These are phyloP conservation scores for Megalonaias nervosa DNA, from an alignment of 1,140 invertebrate genomes.

Conservation along the genomic window DNA sequence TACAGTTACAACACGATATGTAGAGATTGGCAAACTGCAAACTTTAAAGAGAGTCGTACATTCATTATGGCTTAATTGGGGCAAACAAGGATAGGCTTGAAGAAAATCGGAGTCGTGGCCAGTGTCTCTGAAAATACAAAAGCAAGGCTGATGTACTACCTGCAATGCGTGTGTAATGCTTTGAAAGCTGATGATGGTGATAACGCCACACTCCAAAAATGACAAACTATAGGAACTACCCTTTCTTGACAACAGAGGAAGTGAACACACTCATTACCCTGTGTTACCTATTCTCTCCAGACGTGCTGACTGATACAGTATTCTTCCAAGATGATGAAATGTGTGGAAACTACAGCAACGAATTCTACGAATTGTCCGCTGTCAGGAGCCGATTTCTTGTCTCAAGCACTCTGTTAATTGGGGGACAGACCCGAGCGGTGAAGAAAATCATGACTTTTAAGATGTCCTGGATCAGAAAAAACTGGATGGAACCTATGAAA, in stretches of 20 bases:
- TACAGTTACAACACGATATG: too few species aligned
- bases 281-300: slow-evolving; percentile 7
- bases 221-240: background rate
- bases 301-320: slow-evolving; percentile 8
- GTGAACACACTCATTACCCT: slow-evolving; percentile 7
- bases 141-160: slow-evolving; percentile 21
- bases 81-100: too few species aligned
- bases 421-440: slow-evolving; percentile 6
- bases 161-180: slow-evolving; percentile 17
- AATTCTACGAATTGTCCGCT: slow-evolving; percentile 6
- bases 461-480: background rate
- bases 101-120: too few species aligned
- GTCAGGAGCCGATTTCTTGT: background rate
- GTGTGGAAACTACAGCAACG: slow-evolving; percentile 12
- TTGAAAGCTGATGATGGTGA: slow-evolving; percentile 1
- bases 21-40: too few species aligned
- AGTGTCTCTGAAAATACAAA: too few species aligned
- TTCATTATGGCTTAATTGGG: too few species aligned
- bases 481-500: slow-evolving; percentile 8
- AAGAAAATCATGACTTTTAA: slow-evolving; percentile 19
- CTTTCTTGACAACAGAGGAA: background rate
- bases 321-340: slow-evolving; percentile 15
- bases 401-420: slow-evolving; percentile 1
- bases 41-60: too few species aligned
- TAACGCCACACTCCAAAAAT: background rate